Conservation (phyloP, 2,797 vertebrate genomes). For the Dicrostonyx torquatus region DNA sequence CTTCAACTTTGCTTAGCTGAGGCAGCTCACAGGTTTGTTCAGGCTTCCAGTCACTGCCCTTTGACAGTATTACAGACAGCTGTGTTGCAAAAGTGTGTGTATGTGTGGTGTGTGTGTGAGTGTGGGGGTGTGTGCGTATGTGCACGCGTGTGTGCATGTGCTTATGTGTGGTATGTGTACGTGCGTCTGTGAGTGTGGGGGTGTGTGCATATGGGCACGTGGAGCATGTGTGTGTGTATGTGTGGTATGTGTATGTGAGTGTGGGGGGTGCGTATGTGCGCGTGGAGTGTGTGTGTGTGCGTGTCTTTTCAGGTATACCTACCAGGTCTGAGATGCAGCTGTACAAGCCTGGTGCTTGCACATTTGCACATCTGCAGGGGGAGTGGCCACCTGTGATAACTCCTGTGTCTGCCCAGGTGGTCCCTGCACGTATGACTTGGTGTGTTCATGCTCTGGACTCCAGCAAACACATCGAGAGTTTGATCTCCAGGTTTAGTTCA, state of each 20-base stretch:
- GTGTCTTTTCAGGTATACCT: not conserved
- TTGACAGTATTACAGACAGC: not conserved
- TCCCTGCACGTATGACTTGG: too few species aligned
- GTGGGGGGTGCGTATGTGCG: not conserved
- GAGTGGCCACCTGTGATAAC: not conserved
- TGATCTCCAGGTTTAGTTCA: not conserved
- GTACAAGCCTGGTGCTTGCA: not conserved
- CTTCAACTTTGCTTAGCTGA: not conserved
- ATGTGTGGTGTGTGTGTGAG: not conserved
- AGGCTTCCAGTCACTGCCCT: not conserved
- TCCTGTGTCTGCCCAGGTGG: not conserved
- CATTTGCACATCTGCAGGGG: not conserved
- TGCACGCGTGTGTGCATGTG: too few species aligned
- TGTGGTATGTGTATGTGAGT: not conserved
- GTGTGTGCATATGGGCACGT: not conserved
- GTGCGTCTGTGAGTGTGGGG: too few species aligned
- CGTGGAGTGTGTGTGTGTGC: not conserved
- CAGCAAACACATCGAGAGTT: not conserved
- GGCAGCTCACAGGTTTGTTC: not conserved
- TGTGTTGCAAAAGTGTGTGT: not conserved
- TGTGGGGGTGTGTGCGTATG: too few species aligned
- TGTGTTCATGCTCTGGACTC: not conserved
- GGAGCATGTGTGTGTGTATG: not conserved
- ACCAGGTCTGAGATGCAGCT: not conserved
- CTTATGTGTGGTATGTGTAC: not conserved